Evolutionary conservation across 1,140 invertebrate genomes (phyloP).

Genomic region (Heliothis virescens): DNA sequence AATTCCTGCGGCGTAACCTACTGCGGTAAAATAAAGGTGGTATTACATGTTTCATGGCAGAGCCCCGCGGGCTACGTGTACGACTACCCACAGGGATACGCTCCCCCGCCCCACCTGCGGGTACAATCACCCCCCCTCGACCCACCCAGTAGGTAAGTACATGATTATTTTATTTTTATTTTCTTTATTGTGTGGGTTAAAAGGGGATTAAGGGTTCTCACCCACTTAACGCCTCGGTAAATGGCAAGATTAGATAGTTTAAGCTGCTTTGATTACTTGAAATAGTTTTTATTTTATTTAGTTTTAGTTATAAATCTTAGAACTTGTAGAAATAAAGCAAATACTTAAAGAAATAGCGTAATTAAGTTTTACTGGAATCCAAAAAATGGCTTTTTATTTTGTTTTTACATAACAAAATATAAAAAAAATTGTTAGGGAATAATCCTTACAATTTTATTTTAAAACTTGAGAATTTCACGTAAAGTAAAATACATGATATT

Average conservation of each 20-base stretch:
- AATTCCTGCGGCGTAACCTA: background rate
- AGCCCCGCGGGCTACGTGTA: conserved; percentile 74
- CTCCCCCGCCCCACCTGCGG: conserved; percentile 74
- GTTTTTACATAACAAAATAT: too few relatives aligned
- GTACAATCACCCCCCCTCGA: conserved; percentile 78
- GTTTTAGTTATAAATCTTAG: too few relatives aligned
- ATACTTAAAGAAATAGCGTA: too few relatives aligned
- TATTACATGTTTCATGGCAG: conserved; percentile 55
- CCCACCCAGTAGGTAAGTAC: conserved; percentile 67
- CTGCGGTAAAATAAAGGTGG: conserved; percentile 26
- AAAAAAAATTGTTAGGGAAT: too few relatives aligned
- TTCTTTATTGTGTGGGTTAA: conserved; percentile 10
- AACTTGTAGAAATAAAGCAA: too few relatives aligned
- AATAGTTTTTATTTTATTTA: background rate
- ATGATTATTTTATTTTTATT: conserved; percentile 21
- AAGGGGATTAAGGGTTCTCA: conserved; percentile 7
- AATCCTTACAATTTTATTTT: too few relatives aligned
- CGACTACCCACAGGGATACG: conserved; percentile 80
- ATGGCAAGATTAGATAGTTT: too few relatives aligned
- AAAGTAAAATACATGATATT: too few relatives aligned
- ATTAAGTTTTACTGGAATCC: too few relatives aligned
- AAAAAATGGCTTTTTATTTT: too few relatives aligned
- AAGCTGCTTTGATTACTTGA: background rate
- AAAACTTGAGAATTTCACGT: too few relatives aligned
- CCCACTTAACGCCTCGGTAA: background rate